Evolutionary conservation across 2,888 invertebrate species (phyloP), one percentile per base, ranked within the genome.

Genomic region (Erebia palarica): DNA sequence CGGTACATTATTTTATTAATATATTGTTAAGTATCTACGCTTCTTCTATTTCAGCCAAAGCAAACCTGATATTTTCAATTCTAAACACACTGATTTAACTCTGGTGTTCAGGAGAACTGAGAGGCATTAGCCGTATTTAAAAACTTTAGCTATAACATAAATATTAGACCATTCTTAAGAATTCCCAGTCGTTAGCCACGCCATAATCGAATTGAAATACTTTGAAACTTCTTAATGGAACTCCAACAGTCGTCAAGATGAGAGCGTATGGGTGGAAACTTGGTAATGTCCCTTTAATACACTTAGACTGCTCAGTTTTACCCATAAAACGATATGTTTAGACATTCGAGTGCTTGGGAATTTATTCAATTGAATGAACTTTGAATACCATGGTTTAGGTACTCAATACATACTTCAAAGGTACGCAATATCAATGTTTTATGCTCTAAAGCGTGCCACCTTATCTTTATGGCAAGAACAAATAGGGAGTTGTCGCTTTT

Each of bases 391-490:
- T 21, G n/a, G 58, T 18, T 55, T 13, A 53, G 11, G 57, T 47
- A 3, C 10, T 55, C 18, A 55, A 67, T 51, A 27, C 59, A n/a
- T 14, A 16, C 8, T 53, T n/a, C 18, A 36, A 53, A 53, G 10
- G 59, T 27, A 49, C 44, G 27, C 16, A 67, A 16, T 67, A 73
- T 57, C 60, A 71, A 73, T 73, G 73, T 72, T 75, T 76, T 68
- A 75, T 73, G 69, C n/a, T 55, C 71, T 73, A 61, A 70, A 78
- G 63, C 69, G 71, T 63, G 68, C 72, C 64, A 47, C 73, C 76
- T 77, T 79, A 78, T 79, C 78, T 80, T 79, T 78, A 78, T 78
- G 71, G 69, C 75, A 66, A 75, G 73, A 75, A 78, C 75, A 75
- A 76, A 78, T 77, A 70, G 75, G 71, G 69, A 68, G 75, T 70